phyloP scores from a whole-genome alignment of 1,140 invertebrate species.

The Drosophila seguyi region DNA sequence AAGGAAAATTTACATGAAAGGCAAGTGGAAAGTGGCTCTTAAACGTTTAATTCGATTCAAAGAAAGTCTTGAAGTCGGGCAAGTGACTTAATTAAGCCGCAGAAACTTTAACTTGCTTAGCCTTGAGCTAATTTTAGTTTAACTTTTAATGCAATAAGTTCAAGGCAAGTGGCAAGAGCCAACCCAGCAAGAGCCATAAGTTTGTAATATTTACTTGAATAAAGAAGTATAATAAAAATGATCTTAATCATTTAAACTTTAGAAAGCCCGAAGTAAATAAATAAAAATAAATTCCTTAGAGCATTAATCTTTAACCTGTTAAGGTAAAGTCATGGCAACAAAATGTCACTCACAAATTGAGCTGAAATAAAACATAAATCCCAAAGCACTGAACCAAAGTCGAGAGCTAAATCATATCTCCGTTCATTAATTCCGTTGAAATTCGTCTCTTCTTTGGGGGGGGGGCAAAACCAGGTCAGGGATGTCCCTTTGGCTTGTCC shows the following conservation, averaged over 20 bases:
- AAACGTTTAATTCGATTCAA: constrained; percentile 19
- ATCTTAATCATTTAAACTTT: neutral
- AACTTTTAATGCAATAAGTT: constrained; percentile 1
- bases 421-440: constrained; percentile 24
- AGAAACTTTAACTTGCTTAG: constrained; percentile 5
- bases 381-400: neutral
- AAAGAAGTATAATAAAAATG: no score
- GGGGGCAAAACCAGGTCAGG: constrained; percentile 24
- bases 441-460: neutral
- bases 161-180: neutral
- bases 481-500: neutral
- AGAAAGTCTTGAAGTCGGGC: neutral
- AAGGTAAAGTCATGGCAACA: neutral
- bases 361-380: constrained; percentile 1
- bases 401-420: neutral
- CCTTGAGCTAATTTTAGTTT: constrained; percentile 9
- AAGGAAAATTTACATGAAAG: constrained; percentile 15
- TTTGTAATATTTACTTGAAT: neutral
- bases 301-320: neutral
- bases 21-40: neutral
- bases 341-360: neutral
- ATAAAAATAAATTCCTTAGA: neutral
- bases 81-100: constrained; percentile 14
- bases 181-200: neutral
- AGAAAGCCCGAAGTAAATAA: neutral